Percentiles rank a stretch among this genome's conserved stretches.
These are phyloP conservation scores for Psittacus erithacus DNA, from an alignment of 2,113 vertebrate genomes.

Conservation along the genomic window DNA sequence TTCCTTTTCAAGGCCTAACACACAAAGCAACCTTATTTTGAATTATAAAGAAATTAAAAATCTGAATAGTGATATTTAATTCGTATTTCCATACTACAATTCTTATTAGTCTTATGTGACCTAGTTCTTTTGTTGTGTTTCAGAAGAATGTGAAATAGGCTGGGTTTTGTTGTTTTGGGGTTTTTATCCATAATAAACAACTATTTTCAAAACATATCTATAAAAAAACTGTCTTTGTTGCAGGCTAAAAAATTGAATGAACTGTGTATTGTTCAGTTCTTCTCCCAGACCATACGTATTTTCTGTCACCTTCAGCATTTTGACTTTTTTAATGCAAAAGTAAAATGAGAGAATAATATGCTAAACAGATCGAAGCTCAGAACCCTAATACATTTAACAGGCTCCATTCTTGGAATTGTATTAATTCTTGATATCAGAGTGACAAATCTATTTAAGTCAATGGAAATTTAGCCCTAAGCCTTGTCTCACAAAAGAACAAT, in stretches of 20 bases:
- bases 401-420: not conserved
- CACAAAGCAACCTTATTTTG: not conserved
- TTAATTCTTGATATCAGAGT: not conserved
- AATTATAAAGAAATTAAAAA: not conserved
- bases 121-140: constrained; percentile 3
- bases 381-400: not conserved
- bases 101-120: not conserved
- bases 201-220: not conserved
- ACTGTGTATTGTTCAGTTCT: not conserved
- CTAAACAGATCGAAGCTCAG: not conserved
- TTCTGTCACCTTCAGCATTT: not conserved
- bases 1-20: not conserved
- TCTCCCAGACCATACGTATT: not conserved
- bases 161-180: not conserved
- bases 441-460: not conserved
- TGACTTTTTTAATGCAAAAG: not conserved
- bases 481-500: not conserved
- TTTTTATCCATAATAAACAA: not conserved
- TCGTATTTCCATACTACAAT: not conserved
- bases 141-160: constrained; percentile 17
- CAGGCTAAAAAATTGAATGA: not conserved
- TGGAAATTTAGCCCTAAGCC: not conserved
- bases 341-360: not conserved
- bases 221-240: not conserved
- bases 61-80: not conserved